Conservation (phyloP, 2,888 invertebrate species). For the Willowsia nigromaculata region DNA sequence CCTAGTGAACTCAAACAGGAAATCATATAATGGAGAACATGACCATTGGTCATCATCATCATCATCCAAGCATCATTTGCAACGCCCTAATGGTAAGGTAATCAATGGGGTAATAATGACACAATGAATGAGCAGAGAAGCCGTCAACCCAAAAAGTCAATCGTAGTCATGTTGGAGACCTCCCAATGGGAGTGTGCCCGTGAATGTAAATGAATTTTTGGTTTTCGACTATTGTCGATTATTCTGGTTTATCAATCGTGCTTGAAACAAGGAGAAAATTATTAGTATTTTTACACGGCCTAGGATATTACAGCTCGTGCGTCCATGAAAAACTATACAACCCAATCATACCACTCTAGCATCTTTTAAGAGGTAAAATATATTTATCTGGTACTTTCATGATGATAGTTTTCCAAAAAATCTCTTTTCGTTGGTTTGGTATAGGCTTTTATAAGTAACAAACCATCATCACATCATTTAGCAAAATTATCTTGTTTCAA, state of each 20-base stretch:
- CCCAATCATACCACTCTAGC: too few relatives aligned
- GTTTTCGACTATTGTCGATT: conserved; percentile 23
- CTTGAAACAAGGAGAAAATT: conserved; percentile 25
- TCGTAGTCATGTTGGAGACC: conserved; percentile 28
- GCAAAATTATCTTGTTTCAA: background rate
- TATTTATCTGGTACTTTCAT: too few relatives aligned
- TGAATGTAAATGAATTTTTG: conserved; percentile 38
- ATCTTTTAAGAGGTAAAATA: too few relatives aligned
- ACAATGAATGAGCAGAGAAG: conserved; percentile 40
- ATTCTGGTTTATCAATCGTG: conserved; percentile 22
- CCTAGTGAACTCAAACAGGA: conserved; percentile 19
- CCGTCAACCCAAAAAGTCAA: conserved; percentile 52
- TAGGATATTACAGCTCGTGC: too few relatives aligned
- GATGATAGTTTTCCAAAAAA: too few relatives aligned
- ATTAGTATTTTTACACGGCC: background rate
- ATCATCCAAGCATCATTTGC: background rate
- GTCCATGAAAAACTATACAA: too few relatives aligned
- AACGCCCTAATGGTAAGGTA: conserved; percentile 53
- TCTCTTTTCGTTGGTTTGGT: too few relatives aligned
- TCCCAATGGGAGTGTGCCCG: conserved; percentile 39
- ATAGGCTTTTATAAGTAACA: too few relatives aligned
- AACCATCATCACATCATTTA: background rate
- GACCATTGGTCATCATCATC: conserved; percentile 19
- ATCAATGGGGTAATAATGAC: conserved; percentile 45
- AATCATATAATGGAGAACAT: conserved; percentile 29